These are phyloP conservation scores for Xanthia icteritia DNA, from an alignment of 2,888 invertebrate species.

Conservation along the genomic window DNA sequence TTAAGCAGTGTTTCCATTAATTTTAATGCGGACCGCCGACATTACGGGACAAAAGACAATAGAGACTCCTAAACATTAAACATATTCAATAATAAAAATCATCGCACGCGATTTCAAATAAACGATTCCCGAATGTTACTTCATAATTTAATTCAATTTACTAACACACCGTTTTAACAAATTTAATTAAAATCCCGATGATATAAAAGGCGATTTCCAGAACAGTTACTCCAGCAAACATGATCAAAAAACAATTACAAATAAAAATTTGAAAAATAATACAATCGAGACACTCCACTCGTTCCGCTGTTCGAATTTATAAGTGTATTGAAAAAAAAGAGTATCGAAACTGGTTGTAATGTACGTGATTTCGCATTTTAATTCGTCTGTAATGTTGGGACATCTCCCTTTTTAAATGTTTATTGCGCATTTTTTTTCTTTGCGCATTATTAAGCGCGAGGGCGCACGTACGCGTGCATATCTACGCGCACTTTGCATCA, in stretches of 20 bases:
- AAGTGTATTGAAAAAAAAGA: conserved; percentile 86
- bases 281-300: conserved; percentile 72
- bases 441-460: conserved; percentile 71
- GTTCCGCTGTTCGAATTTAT: conserved; percentile 77
- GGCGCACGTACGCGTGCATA: conserved; percentile 75
- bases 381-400: conserved; percentile 82
- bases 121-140: conserved; percentile 45
- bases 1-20: conserved; percentile 78
- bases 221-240: conserved; percentile 68
- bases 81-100: conserved; percentile 45
- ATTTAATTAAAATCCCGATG: conserved; percentile 64
- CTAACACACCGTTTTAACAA: conserved; percentile 48
- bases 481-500: conserved; percentile 74
- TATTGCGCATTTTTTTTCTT: conserved; percentile 80
- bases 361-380: conserved; percentile 90
- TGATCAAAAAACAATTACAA: conserved; percentile 74
- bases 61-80: conserved; percentile 67
- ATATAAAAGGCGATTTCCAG: conserved; percentile 60
- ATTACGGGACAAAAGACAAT: conserved; percentile 67
- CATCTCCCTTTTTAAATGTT: conserved; percentile 85
- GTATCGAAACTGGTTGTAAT: conserved; percentile 80
- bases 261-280: conserved; percentile 71
- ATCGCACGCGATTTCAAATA: conserved; percentile 45
- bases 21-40: conserved; percentile 76
- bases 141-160: conserved; percentile 63